phyloP scores from a whole-genome alignment of 2,797 vertebrate genomes.

The Xenopus petersii region DNA sequence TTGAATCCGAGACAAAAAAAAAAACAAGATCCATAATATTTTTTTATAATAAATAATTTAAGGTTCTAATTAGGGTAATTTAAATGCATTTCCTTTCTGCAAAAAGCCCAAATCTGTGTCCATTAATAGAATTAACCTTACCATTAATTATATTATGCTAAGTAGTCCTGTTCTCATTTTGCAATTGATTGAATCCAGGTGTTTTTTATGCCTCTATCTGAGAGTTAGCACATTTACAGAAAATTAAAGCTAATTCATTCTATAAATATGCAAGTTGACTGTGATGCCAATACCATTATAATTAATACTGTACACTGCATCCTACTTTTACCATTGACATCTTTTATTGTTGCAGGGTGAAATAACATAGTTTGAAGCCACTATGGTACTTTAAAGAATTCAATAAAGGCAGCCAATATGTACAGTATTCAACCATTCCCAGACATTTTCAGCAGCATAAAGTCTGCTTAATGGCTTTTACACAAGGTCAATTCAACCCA shows the following conservation, averaged over 20 bases:
- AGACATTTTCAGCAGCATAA: no score
- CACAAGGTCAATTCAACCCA: no score
- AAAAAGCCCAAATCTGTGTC: no score
- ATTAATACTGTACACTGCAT: conserved; percentile 20
- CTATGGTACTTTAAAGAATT: not conserved
- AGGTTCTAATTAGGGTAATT: no score
- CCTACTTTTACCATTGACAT: conserved; percentile 6
- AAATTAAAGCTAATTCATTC: conserved; percentile 38
- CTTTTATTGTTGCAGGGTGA: conserved; percentile 3
- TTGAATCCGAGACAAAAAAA: no score
- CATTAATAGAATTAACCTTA: no score
- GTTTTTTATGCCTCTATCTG: conserved; percentile 33
- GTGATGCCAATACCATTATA: conserved; percentile 36
- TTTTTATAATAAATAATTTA: no score
- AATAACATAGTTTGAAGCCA: not conserved
- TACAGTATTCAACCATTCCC: no score
- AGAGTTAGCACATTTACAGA: conserved; percentile 31
- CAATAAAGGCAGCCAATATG: not conserved
- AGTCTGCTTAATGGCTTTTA: no score
- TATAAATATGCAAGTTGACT: conserved; percentile 25
- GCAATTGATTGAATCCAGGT: conserved; percentile 32
- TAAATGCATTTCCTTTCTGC: no score
- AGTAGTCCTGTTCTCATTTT: conserved; percentile 7
- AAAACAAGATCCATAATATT: no score
- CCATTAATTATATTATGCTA: not conserved